Evolutionary conservation across 2,113 vertebrate genomes (phyloP), one percentile per base, ranked within the genome.

Genomic region (Mesocricetus auratus): DNA sequence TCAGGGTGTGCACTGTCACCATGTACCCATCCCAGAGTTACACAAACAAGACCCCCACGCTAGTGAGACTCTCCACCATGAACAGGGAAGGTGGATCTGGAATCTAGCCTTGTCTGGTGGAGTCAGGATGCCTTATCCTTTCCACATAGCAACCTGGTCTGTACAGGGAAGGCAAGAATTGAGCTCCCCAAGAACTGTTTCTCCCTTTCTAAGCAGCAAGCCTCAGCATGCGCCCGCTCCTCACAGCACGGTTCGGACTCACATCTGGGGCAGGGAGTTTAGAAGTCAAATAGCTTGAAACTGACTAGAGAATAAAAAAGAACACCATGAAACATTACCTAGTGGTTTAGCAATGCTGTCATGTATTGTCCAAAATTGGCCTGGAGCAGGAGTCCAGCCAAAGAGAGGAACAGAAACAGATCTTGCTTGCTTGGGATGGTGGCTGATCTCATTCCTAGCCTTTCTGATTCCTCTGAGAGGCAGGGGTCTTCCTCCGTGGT

Each of bases 331-430:
- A 98, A 98, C 98, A 98, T 98, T 98, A 99, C 98, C 98, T 98
- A 98, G 98, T 98, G 98, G 98, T 98, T 98, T 95, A 98, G 98
- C 95, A 98, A 98, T 98, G 98, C 94, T 98, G 98, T 97, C 97
- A 98, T 83, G 96, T 94, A 97, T 97, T 98, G 97, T 98, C 98
- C 98, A 98, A 98, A 98, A 98, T 95, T 98, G 97, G 97, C 93
- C 97, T 97, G 98, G 94, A 98, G 97, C 96, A 98, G 95, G 89
- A 95, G 94, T 97, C 91, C 92, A 97, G 97, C 96, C 98, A 98
- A 95, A 90, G 6, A 97, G 89, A 98, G 94, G 92, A 97, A 97
- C 0, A 97, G 1, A 66, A 98, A 98, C 88, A 97, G 74, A 96
- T 91, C 56, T 95, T 96, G 95, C 56, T 95, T 96, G 95, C 93